Conservation (phyloP, 2,888 invertebrate genomes). For the Ophion obscuratus region DNA sequence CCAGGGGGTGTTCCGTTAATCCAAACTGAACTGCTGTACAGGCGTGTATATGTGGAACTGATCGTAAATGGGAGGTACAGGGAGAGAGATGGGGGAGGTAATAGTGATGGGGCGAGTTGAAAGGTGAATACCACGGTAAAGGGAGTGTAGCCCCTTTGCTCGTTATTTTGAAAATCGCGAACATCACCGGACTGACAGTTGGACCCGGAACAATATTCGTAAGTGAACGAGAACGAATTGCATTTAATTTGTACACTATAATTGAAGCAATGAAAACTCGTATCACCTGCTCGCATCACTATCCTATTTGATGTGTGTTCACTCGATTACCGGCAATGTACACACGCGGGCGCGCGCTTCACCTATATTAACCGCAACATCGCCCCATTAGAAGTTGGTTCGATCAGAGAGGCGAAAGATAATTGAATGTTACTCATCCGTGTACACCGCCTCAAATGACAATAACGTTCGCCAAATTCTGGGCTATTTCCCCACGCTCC, state of each 20-base stretch:
- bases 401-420: slow-evolving; percentile 28
- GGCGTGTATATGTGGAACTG: slow-evolving; percentile 17
- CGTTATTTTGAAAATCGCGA: slow-evolving; percentile 14
- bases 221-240: slow-evolving; percentile 15
- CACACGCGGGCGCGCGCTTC: no score
- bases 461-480: slow-evolving; percentile 17
- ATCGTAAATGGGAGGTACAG: slow-evolving; percentile 20
- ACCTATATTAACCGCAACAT: background rate
- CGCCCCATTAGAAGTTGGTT: slow-evolving; percentile 33
- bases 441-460: slow-evolving; percentile 5
- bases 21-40: slow-evolving; percentile 38
- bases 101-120: background rate
- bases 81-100: background rate
- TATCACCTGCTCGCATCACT: slow-evolving; percentile 14
- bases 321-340: slow-evolving; percentile 4
- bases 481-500: background rate
- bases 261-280: slow-evolving; percentile 26
- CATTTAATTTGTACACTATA: slow-evolving; percentile 10
- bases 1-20: slow-evolving; percentile 42
- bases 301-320: slow-evolving; percentile 22
- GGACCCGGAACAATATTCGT: background rate
- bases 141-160: background rate
- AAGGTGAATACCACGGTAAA: background rate
- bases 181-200: background rate
- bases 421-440: slow-evolving; percentile 37